These are phyloP conservation scores for Drosophila paulistorum DNA, from an alignment of 1,140 invertebrate genomes.

Conservation along the genomic window DNA sequence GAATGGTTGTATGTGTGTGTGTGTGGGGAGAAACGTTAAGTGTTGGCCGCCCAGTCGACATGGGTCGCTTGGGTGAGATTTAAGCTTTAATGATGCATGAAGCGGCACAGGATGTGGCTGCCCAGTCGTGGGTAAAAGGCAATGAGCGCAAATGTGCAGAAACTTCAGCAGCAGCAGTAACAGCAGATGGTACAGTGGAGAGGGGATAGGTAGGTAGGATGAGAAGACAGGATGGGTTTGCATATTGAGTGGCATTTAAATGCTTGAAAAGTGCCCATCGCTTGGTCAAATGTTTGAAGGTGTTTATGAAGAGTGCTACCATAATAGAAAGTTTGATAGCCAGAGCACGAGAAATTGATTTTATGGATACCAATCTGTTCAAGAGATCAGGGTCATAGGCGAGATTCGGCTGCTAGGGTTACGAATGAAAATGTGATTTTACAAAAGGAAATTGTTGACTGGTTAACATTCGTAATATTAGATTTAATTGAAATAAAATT, in stretches of 20 bases:
- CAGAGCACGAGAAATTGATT: conserved; percentile 45
- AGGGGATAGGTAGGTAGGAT: conserved; percentile 6
- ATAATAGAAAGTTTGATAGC: conserved; percentile 27
- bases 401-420: too few relatives aligned
- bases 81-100: conserved; percentile 82
- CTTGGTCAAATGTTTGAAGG: conserved; percentile 60
- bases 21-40: conserved; percentile 55
- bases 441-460: not conserved
- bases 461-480: not conserved
- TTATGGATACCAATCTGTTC: conserved; percentile 18
- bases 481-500: not conserved
- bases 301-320: conserved; percentile 65
- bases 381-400: not conserved
- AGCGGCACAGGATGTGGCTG: conserved; percentile 80
- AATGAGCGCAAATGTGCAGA: conserved; percentile 75
- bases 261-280: conserved; percentile 64
- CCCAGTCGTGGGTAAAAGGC: conserved; percentile 80
- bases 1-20: not conserved
- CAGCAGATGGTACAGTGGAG: not conserved
- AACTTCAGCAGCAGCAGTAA: conserved; percentile 9
- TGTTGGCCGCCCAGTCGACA: conserved; percentile 74
- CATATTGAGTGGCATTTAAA: conserved; percentile 81
- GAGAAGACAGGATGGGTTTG: conserved; percentile 62
- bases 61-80: conserved; percentile 79
- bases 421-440: not conserved